Evolutionary conservation across 1,140 invertebrate species (phyloP).

Genomic region (Radopholus similis): DNA sequence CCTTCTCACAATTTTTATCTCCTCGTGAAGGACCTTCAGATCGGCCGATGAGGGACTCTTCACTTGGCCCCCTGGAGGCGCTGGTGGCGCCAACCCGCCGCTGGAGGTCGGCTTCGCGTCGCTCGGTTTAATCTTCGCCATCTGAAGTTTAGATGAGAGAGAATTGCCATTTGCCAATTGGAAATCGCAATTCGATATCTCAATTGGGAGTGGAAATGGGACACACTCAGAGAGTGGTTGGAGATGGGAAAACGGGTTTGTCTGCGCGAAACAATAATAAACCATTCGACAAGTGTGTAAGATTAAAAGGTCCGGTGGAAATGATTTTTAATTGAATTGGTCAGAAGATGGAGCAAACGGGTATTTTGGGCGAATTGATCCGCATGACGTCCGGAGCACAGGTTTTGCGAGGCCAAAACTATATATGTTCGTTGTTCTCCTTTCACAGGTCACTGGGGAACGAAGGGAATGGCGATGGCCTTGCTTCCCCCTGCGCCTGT

Average conservation of each 20-base stretch:
- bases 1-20: constrained; percentile 11
- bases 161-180: not conserved
- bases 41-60: not conserved
- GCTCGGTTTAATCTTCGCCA: constrained; percentile 15
- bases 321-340: not conserved
- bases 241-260: not conserved
- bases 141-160: not conserved
- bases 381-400: no score
- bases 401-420: no score
- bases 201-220: not conserved
- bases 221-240: not conserved
- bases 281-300: not conserved
- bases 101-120: not conserved
- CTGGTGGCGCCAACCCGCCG: not conserved
- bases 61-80: not conserved
- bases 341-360: no score
- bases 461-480: no score
- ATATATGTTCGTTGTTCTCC: no score
- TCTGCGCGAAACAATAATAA: not conserved
- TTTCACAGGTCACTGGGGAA: no score
- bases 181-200: not conserved
- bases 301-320: not conserved
- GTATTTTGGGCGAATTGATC: no score
- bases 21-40: not conserved
- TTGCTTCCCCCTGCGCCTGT: no score